These are phyloP conservation scores for Drosophila anomalipes DNA, from an alignment of 2,888 invertebrate species.

Conservation along the genomic window DNA sequence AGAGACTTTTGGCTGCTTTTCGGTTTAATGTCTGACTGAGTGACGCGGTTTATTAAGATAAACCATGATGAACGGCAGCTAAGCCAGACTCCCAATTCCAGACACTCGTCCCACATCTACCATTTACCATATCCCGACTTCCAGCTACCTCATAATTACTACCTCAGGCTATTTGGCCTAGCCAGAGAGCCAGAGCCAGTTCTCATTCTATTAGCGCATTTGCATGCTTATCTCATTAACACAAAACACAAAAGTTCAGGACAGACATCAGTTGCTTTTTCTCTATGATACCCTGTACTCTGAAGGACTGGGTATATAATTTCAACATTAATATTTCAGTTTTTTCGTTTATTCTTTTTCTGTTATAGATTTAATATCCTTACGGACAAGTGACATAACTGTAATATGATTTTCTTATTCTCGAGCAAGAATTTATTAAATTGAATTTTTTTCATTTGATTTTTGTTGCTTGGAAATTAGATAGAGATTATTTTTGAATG, in stretches of 20 bases:
- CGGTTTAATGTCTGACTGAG: conserved; percentile 77
- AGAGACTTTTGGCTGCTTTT: conserved; percentile 72
- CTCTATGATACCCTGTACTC: not conserved
- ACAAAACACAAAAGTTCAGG: conserved; percentile 64
- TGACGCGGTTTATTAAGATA: conserved; percentile 80
- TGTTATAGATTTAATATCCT: not conserved
- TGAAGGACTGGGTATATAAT: not conserved
- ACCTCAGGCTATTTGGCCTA: conserved; percentile 25
- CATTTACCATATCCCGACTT: conserved; percentile 13
- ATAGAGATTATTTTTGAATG: not conserved
- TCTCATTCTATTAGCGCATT: conserved; percentile 75
- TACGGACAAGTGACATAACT: not conserved
- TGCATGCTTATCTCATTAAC: conserved; percentile 79
- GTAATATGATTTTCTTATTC: not conserved
- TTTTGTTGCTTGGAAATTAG: not conserved
- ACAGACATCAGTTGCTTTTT: conserved; percentile 27
- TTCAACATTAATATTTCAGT: not conserved
- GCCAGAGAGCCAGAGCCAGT: conserved; percentile 20
- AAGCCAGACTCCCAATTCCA: conserved; percentile 31
- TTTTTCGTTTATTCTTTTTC: not conserved
- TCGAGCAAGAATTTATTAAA: not conserved
- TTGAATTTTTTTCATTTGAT: not conserved
- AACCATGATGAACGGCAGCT: conserved; percentile 78
- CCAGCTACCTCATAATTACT: conserved; percentile 63
- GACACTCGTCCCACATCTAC: not conserved